phyloP scores from a whole-genome alignment of 2,113 vertebrate genomes.

The Rhynchomys soricoides region DNA sequence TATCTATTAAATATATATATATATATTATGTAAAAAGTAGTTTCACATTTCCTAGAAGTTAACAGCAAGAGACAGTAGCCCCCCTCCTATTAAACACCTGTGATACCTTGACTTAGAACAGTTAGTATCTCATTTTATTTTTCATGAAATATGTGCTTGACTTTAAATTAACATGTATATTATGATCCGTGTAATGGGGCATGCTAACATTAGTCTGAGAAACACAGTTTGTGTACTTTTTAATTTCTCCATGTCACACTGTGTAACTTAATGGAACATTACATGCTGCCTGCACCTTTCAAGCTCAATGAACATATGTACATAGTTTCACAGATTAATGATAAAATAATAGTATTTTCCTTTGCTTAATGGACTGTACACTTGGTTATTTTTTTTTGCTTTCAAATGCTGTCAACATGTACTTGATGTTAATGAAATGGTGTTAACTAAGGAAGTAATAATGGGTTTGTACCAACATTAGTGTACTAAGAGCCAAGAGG shows the following conservation, averaged over 20 bases:
- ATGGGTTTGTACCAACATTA: background rate
- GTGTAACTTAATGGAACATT: conserved; percentile 63
- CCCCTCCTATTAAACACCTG: conserved; percentile 6
- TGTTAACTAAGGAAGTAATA: conserved; percentile 52
- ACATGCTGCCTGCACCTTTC: conserved; percentile 60
- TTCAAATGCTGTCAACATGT: conserved; percentile 53
- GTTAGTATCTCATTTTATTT: conserved; percentile 37
- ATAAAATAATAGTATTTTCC: conserved; percentile 74
- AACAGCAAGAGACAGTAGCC: background rate
- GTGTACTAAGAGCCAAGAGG: background rate
- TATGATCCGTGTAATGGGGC: conserved; percentile 49
- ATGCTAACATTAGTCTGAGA: conserved; percentile 61
- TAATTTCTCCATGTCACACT: conserved; percentile 59
- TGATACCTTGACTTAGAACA: conserved; percentile 19
- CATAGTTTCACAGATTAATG: conserved; percentile 72
- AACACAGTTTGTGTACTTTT: conserved; percentile 43
- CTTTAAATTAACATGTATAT: conserved; percentile 52
- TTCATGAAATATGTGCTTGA: conserved; percentile 22
- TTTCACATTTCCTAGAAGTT: conserved; percentile 46
- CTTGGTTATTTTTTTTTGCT: conserved; percentile 70
- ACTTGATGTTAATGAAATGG: conserved; percentile 63
- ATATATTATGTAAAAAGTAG: background rate
- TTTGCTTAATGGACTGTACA: conserved; percentile 74
- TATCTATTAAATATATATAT: background rate
- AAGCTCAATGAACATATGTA: conserved; percentile 53